phyloP scores from a whole-genome alignment of 2,113 vertebrate species.

The Neolamprologus brichardi region DNA sequence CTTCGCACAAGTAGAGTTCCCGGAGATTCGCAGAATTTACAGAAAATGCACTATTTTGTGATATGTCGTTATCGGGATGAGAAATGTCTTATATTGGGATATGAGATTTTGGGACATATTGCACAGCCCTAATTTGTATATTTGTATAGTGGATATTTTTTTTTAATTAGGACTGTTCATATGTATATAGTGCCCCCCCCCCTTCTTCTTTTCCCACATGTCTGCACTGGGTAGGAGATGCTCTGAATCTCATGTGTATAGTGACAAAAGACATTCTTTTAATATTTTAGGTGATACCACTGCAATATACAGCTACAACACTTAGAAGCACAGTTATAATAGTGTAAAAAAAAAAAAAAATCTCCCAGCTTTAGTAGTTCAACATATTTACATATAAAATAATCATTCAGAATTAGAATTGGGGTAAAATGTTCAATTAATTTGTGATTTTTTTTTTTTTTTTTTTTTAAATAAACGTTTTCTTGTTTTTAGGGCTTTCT shows the following conservation, averaged over 20 bases:
- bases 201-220: not conserved
- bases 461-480: not conserved
- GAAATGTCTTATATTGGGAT: not conserved
- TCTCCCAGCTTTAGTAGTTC: not conserved
- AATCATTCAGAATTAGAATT: not conserved
- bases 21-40: rapidly evolving
- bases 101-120: not conserved
- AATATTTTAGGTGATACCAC: not conserved
- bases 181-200: not conserved
- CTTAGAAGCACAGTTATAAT: not conserved
- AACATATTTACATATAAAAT: not conserved
- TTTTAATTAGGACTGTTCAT: not conserved
- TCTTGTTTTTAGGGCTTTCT: not conserved
- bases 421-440: too few relatives aligned
- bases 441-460: not conserved
- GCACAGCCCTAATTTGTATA: not conserved
- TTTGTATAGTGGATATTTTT: not conserved
- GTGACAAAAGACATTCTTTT: not conserved
- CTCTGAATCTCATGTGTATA: not conserved
- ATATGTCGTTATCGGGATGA: not conserved
- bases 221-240: not conserved
- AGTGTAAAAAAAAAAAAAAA: not conserved
- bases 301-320: not conserved
- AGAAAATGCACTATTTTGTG: not conserved
- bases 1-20: not conserved